Evolutionary conservation across 2,113 vertebrate species (phyloP).

Genomic region (Tautogolabrus adspersus): DNA sequence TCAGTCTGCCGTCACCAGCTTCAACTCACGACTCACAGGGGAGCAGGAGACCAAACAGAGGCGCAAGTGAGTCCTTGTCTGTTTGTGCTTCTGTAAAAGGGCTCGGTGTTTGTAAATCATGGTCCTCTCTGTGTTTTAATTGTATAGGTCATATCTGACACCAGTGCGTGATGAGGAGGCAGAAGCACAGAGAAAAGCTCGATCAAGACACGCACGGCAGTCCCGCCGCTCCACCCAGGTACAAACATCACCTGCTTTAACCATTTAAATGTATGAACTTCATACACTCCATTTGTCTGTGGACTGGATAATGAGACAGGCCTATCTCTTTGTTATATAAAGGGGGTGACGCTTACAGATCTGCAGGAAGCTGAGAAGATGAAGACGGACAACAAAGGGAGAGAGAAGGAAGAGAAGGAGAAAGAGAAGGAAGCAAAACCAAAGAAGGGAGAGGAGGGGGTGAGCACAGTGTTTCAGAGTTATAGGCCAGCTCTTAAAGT

Average conservation of each 20-base stretch:
- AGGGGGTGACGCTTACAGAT: constrained; percentile 89
- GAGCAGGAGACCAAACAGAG: constrained; percentile 84
- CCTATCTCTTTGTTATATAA: constrained; percentile 23
- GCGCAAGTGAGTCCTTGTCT: constrained; percentile 74
- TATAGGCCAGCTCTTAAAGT: constrained; percentile 19
- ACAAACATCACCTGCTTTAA: neutral
- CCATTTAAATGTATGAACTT: neutral
- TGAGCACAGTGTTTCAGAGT: constrained; percentile 51
- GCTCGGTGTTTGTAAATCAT: neutral
- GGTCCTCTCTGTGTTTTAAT: neutral
- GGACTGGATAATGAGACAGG: neutral
- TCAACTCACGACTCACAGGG: constrained; percentile 57
- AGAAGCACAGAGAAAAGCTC: constrained; percentile 86
- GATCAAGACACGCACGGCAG: constrained; percentile 85
- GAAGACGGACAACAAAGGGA: constrained; percentile 79
- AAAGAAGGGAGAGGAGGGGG: constrained; percentile 84
- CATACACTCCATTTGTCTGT: neutral
- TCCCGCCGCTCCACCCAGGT: constrained; percentile 87
- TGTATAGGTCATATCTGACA: constrained; percentile 84
- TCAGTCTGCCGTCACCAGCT: constrained; percentile 57
- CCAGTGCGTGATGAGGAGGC: constrained; percentile 87
- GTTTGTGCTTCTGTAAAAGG: neutral
- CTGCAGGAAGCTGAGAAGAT: constrained; percentile 88
- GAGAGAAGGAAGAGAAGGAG: constrained; percentile 76
- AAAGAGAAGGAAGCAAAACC: constrained; percentile 80